These are phyloP conservation scores for Apostichopus parvimensis DNA, from an alignment of 35 echinoderm and acorn worm species.

Conservation along the genomic window DNA sequence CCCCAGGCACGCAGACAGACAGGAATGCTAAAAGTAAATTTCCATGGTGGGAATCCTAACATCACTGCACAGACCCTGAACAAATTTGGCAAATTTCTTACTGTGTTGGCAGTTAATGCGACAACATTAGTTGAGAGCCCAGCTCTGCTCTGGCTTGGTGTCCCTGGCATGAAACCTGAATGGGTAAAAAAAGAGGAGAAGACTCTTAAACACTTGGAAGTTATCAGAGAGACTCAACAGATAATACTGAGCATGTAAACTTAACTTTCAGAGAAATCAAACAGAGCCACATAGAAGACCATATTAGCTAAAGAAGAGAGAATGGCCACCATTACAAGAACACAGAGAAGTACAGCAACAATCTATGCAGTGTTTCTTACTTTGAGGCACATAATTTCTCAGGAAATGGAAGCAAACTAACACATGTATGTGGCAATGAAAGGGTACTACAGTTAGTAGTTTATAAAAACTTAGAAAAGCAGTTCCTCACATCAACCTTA, in stretches of 20 bases:
- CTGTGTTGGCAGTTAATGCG: constrained; percentile 62
- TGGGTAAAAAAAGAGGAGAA: too few relatives aligned
- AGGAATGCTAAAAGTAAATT: background rate
- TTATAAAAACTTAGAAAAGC: too few relatives aligned
- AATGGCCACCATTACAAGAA: background rate
- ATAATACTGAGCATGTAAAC: too few relatives aligned
- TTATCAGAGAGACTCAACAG: too few relatives aligned
- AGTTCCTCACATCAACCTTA: too few relatives aligned
- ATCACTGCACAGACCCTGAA: background rate
- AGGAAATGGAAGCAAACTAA: too few relatives aligned
- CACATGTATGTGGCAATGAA: too few relatives aligned
- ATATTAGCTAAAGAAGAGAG: background rate
- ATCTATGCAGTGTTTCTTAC: too few relatives aligned
- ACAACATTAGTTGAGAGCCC: constrained; percentile 53
- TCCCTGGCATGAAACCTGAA: constrained; percentile 39
- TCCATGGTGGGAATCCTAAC: background rate
- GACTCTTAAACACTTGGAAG: too few relatives aligned
- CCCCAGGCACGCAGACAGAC: background rate
- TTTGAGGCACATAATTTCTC: too few relatives aligned
- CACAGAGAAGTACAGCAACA: background rate
- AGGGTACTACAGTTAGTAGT: too few relatives aligned
- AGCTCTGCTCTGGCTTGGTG: constrained; percentile 37
- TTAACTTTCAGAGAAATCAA: too few relatives aligned
- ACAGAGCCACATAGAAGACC: background rate
- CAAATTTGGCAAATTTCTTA: background rate